A percentile compares a stretch with the other conserved stretches of the same genome.
phyloP scores from a whole-genome alignment of 2,113 vertebrate species.

The Thalassarche chlororhynchos region DNA sequence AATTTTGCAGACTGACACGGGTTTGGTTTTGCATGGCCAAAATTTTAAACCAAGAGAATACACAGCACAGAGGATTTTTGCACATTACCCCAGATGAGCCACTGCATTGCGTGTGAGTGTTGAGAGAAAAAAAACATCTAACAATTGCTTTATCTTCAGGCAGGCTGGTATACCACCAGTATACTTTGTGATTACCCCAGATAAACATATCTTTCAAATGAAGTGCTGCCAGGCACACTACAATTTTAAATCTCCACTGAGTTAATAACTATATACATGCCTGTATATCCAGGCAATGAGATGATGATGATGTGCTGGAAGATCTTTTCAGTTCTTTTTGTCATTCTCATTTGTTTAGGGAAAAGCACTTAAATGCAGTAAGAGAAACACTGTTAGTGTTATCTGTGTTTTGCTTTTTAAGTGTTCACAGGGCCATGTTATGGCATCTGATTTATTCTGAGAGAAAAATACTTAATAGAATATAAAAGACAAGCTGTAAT shows the following conservation, averaged over 20 bases:
- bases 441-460: not conserved
- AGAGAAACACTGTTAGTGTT: not conserved
- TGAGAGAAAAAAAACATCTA: not conserved
- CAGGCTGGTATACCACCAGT: not conserved
- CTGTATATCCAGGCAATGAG: not conserved
- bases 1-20: not conserved
- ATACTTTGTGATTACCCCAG: not conserved
- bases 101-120: not conserved
- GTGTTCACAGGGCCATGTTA: not conserved
- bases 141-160: not conserved
- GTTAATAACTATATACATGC: not conserved
- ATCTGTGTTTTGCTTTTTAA: not conserved
- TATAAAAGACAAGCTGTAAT: not conserved
- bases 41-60: not conserved
- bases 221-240: not conserved
- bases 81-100: rapidly evolving
- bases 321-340: not conserved
- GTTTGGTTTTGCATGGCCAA: not conserved
- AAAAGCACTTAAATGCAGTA: not conserved
- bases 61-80: not conserved
- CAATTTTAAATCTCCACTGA: not conserved
- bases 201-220: not conserved
- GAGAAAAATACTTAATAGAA: not conserved
- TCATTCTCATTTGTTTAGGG: not conserved
- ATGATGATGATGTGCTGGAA: not conserved